These are phyloP conservation scores for Pseudopipra pipra DNA, from an alignment of 2,113 vertebrate species.

Conservation along the genomic window DNA sequence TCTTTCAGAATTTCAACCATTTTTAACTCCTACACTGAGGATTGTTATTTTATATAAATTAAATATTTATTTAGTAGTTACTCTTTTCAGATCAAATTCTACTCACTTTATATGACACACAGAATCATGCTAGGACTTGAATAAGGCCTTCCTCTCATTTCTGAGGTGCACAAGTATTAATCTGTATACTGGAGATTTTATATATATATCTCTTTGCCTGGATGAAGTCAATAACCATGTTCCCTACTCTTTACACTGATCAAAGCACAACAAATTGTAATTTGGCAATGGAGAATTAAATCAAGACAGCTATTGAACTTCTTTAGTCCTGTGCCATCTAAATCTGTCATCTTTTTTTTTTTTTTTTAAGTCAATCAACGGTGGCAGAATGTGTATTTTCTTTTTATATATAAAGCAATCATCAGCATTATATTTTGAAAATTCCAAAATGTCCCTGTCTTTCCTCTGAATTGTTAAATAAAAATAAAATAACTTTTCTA, in stretches of 20 bases:
- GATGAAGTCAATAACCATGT: not conserved
- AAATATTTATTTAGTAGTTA: not conserved
- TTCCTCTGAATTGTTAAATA: not conserved
- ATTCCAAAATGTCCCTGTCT: not conserved
- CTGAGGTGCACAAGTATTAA: not conserved
- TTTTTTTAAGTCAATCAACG: not conserved
- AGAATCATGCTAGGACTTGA: not conserved
- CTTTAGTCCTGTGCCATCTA: not conserved
- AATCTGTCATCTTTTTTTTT: not conserved
- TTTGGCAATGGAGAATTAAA: not conserved
- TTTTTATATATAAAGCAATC: not conserved
- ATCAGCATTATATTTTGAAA: not conserved
- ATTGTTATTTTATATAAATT: not conserved
- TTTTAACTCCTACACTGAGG: not conserved
- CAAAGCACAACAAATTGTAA: not conserved
- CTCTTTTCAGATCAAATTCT: not conserved
- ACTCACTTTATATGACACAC: not conserved
- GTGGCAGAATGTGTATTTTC: not conserved
- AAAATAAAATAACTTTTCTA: not conserved
- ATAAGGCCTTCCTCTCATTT: not conserved
- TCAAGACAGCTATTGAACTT: not conserved
- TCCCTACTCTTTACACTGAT: not conserved
- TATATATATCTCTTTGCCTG: not conserved
- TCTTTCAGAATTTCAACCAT: not conserved
- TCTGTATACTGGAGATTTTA: not conserved